Evolutionary conservation across 1,140 invertebrate species (phyloP).

Genomic region (Drosophila kanapiae): DNA sequence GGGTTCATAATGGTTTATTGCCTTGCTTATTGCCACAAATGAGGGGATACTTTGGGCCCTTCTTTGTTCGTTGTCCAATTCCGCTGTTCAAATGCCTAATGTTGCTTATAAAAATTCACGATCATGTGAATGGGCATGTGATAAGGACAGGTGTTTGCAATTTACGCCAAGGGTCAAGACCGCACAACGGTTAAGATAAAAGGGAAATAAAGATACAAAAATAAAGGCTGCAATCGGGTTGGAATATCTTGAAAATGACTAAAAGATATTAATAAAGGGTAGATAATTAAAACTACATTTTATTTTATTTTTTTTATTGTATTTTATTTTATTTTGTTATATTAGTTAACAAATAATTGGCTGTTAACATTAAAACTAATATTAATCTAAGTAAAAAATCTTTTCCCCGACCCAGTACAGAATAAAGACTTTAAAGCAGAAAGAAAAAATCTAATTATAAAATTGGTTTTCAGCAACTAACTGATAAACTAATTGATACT

Average conservation of each 20-base stretch:
- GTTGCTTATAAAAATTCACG: conserved; percentile 36
- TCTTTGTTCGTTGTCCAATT: conserved; percentile 16
- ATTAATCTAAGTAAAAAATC: no score
- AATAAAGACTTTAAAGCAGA: no score
- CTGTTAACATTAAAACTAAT: no score
- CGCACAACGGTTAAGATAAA: conserved; percentile 19
- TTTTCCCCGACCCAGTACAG: no score
- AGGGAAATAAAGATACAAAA: not conserved
- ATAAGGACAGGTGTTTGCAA: conserved; percentile 28
- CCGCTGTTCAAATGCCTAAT: conserved; percentile 11
- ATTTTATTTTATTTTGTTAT: no score
- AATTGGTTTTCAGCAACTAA: no score
- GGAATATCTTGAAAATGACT: not conserved
- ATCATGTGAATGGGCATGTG: conserved; percentile 20
- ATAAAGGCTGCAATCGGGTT: conserved; percentile 11
- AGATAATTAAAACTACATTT: not conserved
- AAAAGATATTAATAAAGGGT: not conserved
- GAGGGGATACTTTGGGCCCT: conserved; percentile 13
- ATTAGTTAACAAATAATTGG: no score
- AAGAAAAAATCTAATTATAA: not conserved
- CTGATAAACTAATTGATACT: no score
- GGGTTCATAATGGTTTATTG: conserved; percentile 74
- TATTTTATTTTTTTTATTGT: no score
- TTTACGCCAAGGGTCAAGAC: conserved; percentile 20
- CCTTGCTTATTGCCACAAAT: conserved; percentile 77